Percentiles rank a stretch among this genome's conserved stretches.
Evolutionary conservation across 1,140 invertebrate species (phyloP).

Genomic region (Ceratitis capitata): DNA sequence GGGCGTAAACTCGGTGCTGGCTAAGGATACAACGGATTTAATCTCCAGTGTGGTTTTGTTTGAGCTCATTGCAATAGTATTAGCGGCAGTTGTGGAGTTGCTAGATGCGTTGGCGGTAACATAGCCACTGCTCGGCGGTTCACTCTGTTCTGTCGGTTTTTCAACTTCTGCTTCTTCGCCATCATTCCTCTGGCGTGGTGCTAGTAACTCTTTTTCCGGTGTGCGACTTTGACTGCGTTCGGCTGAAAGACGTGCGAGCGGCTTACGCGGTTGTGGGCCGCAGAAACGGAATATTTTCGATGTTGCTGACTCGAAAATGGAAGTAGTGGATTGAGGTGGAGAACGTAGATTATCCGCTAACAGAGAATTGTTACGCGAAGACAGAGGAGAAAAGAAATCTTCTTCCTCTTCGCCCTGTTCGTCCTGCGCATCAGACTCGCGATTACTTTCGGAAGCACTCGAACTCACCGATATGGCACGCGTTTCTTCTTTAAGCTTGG

Average conservation of each 20-base stretch:
- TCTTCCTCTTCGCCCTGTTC: conserved; percentile 39
- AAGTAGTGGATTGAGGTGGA: background rate
- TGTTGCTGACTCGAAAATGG: background rate
- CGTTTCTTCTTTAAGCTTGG: background rate
- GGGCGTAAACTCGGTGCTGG: conserved; percentile 50
- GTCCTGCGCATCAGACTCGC: background rate
- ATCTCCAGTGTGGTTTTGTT: background rate
- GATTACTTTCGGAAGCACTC: background rate
- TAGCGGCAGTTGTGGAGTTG: background rate
- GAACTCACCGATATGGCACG: background rate
- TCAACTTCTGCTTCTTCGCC: background rate
- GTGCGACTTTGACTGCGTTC: conserved; percentile 28
- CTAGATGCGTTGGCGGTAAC: conserved; percentile 46
- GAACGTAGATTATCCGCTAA: background rate
- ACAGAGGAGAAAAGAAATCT: conserved; percentile 42
- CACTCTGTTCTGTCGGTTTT: background rate
- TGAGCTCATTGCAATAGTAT: background rate
- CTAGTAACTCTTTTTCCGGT: background rate
- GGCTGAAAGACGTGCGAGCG: conserved; percentile 44
- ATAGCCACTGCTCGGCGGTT: conserved; percentile 52
- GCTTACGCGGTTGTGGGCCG: conserved; percentile 53
- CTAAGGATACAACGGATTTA: background rate
- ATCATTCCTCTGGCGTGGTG: background rate
- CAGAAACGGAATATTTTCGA: background rate
- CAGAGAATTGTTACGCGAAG: conserved; percentile 40